Conservation (phyloP, 1,140 invertebrate genomes). For the Lasioglossum albipes region DNA sequence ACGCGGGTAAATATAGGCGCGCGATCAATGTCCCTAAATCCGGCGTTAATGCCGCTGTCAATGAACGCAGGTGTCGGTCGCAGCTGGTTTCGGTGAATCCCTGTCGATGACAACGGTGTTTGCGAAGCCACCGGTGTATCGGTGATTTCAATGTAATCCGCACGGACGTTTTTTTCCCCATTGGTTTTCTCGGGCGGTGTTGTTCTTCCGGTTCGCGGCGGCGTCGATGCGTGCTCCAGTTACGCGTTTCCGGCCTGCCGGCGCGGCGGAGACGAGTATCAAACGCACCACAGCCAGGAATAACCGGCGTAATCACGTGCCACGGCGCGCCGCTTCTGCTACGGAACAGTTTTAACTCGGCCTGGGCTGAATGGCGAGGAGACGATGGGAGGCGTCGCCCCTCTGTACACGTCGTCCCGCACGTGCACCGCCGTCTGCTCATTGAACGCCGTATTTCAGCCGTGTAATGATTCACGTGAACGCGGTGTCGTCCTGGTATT, state of each 20-base stretch:
- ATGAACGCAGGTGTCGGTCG: too few relatives aligned
- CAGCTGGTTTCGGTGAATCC: too few relatives aligned
- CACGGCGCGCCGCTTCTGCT: slow-evolving; percentile 2
- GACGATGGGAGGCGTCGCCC: slow-evolving; percentile 1
- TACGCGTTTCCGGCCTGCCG: slow-evolving; percentile 33
- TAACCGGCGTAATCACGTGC: slow-evolving; percentile 35
- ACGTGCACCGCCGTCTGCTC: slow-evolving; percentile 11
- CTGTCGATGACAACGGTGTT: too few relatives aligned
- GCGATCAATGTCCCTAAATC: too few relatives aligned
- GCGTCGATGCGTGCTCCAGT: slow-evolving; percentile 45
- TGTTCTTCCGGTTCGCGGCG: neutral
- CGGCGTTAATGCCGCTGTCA: too few relatives aligned
- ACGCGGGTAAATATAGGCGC: too few relatives aligned
- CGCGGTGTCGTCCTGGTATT: neutral
- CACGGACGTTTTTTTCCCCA: too few relatives aligned
- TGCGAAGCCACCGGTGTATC: too few relatives aligned
- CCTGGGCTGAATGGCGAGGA: neutral
- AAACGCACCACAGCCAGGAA: slow-evolving; percentile 32
- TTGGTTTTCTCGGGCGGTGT: neutral
- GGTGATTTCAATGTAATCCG: too few relatives aligned
- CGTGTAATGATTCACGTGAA: slow-evolving; percentile 15
- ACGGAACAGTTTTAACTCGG: slow-evolving; percentile 20
- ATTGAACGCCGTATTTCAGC: slow-evolving; percentile 14
- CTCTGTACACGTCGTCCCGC: neutral
- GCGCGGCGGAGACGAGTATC: neutral